A percentile compares a stretch with the other conserved stretches of the same genome.
Conservation (phyloP, 2,888 invertebrate species). For the Lampropteryx suffumata region DNA sequence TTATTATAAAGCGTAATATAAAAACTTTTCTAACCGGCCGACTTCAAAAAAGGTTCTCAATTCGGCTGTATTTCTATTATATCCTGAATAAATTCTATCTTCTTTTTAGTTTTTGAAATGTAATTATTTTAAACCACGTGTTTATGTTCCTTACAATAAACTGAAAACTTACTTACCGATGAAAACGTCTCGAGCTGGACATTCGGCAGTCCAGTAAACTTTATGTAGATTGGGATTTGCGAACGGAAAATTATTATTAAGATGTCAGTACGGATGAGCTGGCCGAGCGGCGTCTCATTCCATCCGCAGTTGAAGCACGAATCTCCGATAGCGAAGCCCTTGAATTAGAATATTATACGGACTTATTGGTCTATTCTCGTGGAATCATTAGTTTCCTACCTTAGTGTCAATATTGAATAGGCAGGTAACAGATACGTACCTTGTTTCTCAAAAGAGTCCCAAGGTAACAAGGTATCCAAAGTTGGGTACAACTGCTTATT, state of each 20-base stretch:
- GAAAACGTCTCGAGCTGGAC: slow-evolving; percentile 64
- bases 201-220: slow-evolving; percentile 58
- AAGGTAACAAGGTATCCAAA: slow-evolving; percentile 67
- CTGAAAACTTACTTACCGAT: slow-evolving; percentile 43
- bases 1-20: no score
- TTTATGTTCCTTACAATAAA: no score
- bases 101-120: no score
- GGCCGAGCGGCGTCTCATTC: slow-evolving; percentile 52
- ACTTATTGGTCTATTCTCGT: no score
- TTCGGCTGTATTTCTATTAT: no score
- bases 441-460: slow-evolving; percentile 61
- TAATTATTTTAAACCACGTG: no score
- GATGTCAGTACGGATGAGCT: slow-evolving; percentile 50
- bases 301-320: slow-evolving; percentile 62
- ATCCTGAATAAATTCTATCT: no score
- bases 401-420: no score
- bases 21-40: no score
- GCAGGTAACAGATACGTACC: slow-evolving; percentile 45
- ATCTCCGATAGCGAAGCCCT: slow-evolving; percentile 60
- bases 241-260: slow-evolving; percentile 52
- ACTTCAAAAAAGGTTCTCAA: no score
- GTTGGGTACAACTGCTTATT: slow-evolving; percentile 44
- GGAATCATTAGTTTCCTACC: no score
- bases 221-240: slow-evolving; percentile 59
- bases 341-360: no score